Percentiles rank a stretch among this genome's conserved stretches.
phyloP scores from a whole-genome alignment of 1,140 invertebrate species.

The Ceratina japonica region DNA sequence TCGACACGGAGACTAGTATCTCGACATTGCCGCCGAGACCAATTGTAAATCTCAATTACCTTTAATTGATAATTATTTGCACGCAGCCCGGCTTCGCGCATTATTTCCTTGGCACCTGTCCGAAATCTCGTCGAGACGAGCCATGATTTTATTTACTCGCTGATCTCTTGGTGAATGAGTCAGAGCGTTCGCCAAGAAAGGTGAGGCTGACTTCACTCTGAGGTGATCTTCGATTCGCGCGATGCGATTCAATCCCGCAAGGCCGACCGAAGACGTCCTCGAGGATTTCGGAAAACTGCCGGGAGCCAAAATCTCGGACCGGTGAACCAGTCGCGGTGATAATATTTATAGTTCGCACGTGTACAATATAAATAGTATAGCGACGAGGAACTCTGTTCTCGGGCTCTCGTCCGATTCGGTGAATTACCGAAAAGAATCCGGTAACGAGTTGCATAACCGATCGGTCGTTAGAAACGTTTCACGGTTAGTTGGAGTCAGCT shows the following conservation, averaged over 20 bases:
- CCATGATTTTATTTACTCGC: slow-evolving; percentile 29
- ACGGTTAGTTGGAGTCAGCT: background rate
- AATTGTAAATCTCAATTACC: too few species aligned
- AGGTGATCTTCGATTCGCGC: background rate
- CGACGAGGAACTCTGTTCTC: background rate
- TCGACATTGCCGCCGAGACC: too few species aligned
- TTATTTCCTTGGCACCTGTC: background rate
- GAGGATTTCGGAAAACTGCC: slow-evolving; percentile 20
- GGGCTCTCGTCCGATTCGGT: too few species aligned
- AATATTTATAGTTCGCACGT: slow-evolving; percentile 23
- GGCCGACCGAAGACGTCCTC: too few species aligned
- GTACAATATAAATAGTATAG: slow-evolving; percentile 14
- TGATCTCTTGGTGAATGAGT: slow-evolving; percentile 59
- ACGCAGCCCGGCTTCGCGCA: too few species aligned
- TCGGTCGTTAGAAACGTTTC: background rate
- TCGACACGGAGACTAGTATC: too few species aligned
- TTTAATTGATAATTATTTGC: too few species aligned
- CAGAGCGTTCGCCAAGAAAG: slow-evolving; percentile 65
- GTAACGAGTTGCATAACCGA: background rate
- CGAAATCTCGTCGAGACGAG: background rate
- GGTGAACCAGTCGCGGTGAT: background rate
- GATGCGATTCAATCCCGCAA: background rate
- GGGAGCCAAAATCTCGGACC: slow-evolving; percentile 2
- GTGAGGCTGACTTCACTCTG: slow-evolving; percentile 35
- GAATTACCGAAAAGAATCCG: slow-evolving; percentile 21